Evolutionary conservation across 1,140 invertebrate species (phyloP).

Genomic region (Watersipora subatra): DNA sequence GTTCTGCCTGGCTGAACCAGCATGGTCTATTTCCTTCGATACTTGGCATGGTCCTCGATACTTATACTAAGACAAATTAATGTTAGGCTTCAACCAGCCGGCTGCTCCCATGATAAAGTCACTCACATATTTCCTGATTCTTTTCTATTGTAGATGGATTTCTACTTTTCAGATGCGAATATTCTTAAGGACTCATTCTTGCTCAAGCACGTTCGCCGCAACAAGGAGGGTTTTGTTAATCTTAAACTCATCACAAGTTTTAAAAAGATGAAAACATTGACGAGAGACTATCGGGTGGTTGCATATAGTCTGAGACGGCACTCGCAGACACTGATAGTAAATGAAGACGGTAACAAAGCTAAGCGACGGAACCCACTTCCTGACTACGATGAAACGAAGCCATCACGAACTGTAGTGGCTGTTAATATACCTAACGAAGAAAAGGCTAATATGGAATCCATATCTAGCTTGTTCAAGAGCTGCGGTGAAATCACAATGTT

Average conservation of each 20-base stretch:
- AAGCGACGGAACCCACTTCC: slow-evolving; percentile 68
- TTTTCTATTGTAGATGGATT: slow-evolving; percentile 39
- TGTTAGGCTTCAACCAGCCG: no score
- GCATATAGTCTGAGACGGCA: slow-evolving; percentile 56
- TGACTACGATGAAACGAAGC: slow-evolving; percentile 72
- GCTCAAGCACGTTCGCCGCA: slow-evolving; percentile 79
- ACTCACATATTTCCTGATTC: no score
- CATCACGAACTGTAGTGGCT: slow-evolving; percentile 75
- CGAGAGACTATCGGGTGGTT: slow-evolving; percentile 81
- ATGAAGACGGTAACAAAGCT: slow-evolving; percentile 79
- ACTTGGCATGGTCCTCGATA: no score
- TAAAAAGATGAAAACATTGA: slow-evolving; percentile 61
- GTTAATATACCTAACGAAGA: slow-evolving; percentile 63
- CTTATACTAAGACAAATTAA: no score
- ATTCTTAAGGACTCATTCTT: slow-evolving; percentile 88
- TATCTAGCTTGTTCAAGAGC: slow-evolving; percentile 69
- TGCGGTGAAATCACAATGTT: slow-evolving; percentile 78
- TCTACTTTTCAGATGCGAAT: slow-evolving; percentile 86
- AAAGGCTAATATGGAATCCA: slow-evolving; percentile 66
- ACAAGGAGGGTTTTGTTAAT: slow-evolving; percentile 86
- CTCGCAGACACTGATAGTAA: slow-evolving; percentile 72
- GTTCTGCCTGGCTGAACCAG: no score
- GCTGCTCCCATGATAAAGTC: no score
- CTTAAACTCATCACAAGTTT: slow-evolving; percentile 78
- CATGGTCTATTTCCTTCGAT: no score